Evolutionary conservation across 2,888 invertebrate species (phyloP), one percentile per base, ranked within the genome.

Genomic region (Cerceris ruficornis): DNA sequence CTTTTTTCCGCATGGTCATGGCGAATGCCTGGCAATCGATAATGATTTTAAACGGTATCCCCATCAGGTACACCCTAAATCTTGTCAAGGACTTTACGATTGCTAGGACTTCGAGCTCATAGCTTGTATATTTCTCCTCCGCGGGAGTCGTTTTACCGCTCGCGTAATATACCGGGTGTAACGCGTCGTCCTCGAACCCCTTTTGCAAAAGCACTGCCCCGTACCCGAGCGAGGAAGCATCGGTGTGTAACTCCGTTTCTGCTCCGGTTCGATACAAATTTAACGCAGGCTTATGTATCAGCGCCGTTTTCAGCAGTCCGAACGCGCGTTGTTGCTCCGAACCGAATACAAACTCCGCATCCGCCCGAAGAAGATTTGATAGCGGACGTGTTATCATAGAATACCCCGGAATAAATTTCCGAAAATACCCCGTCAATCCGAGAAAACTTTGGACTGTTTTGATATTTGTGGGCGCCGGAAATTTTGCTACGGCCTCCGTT

Each of bases 21-120:
- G 58, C 14, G 8, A 83, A 78, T 11, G 81, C 78, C 8, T 64
- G 39, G 49, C 81, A 82, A 52, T 82, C 79, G 0, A 81, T 84
- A 0, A 81, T 54, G 2, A 58, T 50, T 7, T 41, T 58, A 14
- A 68, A 68, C 1, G 4, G 14, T 1, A 58, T 46, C 1, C 57
- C 49, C 0, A 70, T 8, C 17, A 70, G n/a, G 4, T 70, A 70
- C 0, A 70, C 62, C 17, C 64, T 43, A 50, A 70, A 70, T 13
- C 54, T 58, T 2, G 28, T 28, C 11, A 69, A 14, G 1, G 62
- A n/a, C 9, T 52, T 57, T 1, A 69, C 50, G n/a, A 74, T 57
- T 6, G 69, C 62, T n/a, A 74, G 15, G 4, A 69, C 64, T 17
- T 68, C 55, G 6, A 73, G 42, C 50, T 69, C 73, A 9, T 78